These are phyloP conservation scores for Sinocyclocheilus grahami DNA, from an alignment of 2,113 vertebrate species.

Conservation along the genomic window DNA sequence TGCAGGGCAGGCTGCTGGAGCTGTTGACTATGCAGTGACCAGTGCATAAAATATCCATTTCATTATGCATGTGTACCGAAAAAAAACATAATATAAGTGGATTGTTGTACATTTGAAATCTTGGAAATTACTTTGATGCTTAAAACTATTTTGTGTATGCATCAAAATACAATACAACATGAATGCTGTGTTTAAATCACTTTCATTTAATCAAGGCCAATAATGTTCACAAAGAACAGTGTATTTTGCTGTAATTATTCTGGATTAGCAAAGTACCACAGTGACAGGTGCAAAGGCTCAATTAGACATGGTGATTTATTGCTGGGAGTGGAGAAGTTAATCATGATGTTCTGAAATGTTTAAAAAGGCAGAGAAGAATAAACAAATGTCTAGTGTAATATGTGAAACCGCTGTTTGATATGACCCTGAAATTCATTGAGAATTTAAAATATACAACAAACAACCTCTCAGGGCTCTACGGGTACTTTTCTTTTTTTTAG, in stretches of 20 bases:
- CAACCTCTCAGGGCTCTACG: too few species aligned
- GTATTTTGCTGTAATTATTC: background rate
- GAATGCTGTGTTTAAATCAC: slow-evolving; percentile 1
- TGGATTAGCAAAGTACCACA: background rate
- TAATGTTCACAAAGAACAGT: slow-evolving; percentile 7
- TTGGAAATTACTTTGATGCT: slow-evolving; percentile 47
- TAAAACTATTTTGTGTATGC: slow-evolving; percentile 18
- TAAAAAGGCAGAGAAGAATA: background rate
- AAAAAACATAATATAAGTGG: slow-evolving; percentile 44
- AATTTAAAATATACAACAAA: background rate
- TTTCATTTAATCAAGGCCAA: slow-evolving; percentile 8
- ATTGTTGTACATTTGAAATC: slow-evolving; percentile 24
- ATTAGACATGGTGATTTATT: slow-evolving; percentile 19
- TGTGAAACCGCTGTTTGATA: background rate
- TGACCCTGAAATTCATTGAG: background rate
- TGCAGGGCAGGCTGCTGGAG: slow-evolving; percentile 42
- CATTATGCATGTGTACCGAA: slow-evolving; percentile 55
- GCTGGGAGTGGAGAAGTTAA: slow-evolving; percentile 4
- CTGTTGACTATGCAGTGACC: slow-evolving; percentile 62
- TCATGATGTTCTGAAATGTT: slow-evolving; percentile 3
- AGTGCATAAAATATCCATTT: slow-evolving; percentile 62
- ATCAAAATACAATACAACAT: slow-evolving; percentile 6
- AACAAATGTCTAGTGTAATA: slow-evolving; percentile 8
- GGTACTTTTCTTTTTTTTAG: too few species aligned
- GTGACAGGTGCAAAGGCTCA: slow-evolving; percentile 14